These are phyloP conservation scores for Polymixis lichenea DNA, from an alignment of 2,888 invertebrate species.

Conservation along the genomic window DNA sequence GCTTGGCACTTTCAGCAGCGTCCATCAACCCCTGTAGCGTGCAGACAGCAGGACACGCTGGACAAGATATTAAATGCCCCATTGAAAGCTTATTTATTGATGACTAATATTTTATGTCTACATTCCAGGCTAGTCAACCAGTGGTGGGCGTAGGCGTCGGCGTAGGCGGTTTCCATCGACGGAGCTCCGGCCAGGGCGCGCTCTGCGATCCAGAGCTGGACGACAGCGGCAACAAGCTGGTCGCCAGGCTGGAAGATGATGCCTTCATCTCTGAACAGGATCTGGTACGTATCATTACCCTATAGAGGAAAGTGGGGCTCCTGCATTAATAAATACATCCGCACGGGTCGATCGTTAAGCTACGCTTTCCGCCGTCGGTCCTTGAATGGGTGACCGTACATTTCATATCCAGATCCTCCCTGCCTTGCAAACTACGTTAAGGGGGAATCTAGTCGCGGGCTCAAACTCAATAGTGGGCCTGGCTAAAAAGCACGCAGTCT, in stretches of 20 bases:
- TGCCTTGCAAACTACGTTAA: background rate
- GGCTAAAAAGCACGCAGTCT: no score
- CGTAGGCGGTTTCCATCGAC: slow-evolving; percentile 84
- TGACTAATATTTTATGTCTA: background rate
- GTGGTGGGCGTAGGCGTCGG: slow-evolving; percentile 82
- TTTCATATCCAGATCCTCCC: background rate
- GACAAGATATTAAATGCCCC: no score
- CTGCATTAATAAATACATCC: background rate
- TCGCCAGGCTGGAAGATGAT: slow-evolving; percentile 88
- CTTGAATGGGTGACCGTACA: background rate
- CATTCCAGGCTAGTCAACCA: slow-evolving; percentile 84
- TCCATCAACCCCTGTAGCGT: no score
- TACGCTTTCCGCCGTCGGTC: background rate
- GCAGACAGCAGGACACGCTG: no score
- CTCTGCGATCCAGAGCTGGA: slow-evolving; percentile 88
- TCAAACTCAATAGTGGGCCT: no score
- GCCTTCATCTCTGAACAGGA: slow-evolving; percentile 90
- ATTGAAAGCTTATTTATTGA: no score
- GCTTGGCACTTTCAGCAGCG: no score
- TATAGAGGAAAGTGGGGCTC: background rate
- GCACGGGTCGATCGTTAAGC: background rate
- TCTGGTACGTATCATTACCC: slow-evolving; percentile 74
- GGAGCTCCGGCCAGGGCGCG: slow-evolving; percentile 85
- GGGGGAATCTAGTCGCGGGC: no score
- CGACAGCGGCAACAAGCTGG: slow-evolving; percentile 88